Evolutionary conservation across 2,797 vertebrate genomes (phyloP), one percentile per base, ranked within the genome.

Genomic region (Sphaeramia orbicularis): DNA sequence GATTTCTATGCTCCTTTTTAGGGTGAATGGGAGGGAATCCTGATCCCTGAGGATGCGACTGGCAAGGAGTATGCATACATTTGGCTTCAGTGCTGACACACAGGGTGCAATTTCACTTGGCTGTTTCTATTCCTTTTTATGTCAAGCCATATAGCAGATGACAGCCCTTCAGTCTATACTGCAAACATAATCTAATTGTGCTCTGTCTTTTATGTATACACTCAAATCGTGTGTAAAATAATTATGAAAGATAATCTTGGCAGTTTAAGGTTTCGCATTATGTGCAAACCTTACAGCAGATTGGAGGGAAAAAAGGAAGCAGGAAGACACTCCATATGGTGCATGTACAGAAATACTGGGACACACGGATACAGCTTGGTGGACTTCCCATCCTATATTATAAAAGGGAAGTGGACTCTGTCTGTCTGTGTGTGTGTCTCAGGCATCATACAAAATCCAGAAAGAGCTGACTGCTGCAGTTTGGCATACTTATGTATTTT

Each of bases 31-130:
- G 53, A 67, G 37, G 44, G 27, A 80, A 71, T n/a, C 36, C 38
- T 40, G 56, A 68, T 85, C 84, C 74, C 74, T 43, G 21, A 74
- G 83, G 84, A 84, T 12, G 47, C 44, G 40, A 16, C 78, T 89
- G 87, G 85, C 85, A 77, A 70, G 24, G 41, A 71, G 51, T 52
- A 61, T 21, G 30, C 80, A 82, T 76, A 65, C 66, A 82, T 85
- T 84, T 87, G 81, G 81, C 81, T 71, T 15, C 18, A 35, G 42
- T n/a, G 24, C 70, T 78, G 63, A 78, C 79, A 74, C 54, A 41
- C 16, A 53, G 40, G 59, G 49, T 53, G 60, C 69, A 71, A 56
- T 63, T 83, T 75, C 65, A 62, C 67, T 66, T 66, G 50, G 57
- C 68, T 70, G 54, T 32, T 37, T 59, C 49, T 32, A 19, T 57